These are phyloP conservation scores for Drosophila demipolita DNA, from an alignment of 2,888 invertebrate genomes.

Conservation along the genomic window DNA sequence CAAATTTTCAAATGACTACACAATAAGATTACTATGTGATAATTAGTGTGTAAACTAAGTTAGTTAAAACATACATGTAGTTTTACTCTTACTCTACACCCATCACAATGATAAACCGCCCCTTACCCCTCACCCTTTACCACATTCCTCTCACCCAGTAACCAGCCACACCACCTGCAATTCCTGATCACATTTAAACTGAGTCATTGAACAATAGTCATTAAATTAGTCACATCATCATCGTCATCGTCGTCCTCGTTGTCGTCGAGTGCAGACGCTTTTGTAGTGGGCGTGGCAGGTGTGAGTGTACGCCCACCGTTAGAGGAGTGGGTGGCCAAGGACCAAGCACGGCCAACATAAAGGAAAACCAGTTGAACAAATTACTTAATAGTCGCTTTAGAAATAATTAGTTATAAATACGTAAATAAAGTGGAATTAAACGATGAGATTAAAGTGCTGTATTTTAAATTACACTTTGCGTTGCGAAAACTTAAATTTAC, in stretches of 20 bases:
- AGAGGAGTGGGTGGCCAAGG: neutral
- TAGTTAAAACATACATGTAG: slow-evolving; percentile 27
- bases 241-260: slow-evolving; percentile 2
- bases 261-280: slow-evolving; percentile 4
- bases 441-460: slow-evolving; percentile 19
- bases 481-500: neutral
- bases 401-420: slow-evolving; percentile 27
- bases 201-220: slow-evolving; percentile 77
- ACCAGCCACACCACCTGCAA: slow-evolving; percentile 1
- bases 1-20: slow-evolving; percentile 55
- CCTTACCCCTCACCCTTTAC: neutral
- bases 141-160: slow-evolving; percentile 1
- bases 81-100: slow-evolving; percentile 6
- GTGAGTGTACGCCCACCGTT: neutral
- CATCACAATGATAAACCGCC: neutral
- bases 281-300: slow-evolving; percentile 29
- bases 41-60: slow-evolving; percentile 70
- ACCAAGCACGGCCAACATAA: slow-evolving; percentile 14
- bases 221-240: slow-evolving; percentile 64
- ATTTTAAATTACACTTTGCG: neutral
- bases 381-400: slow-evolving; percentile 39
- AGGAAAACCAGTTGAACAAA: slow-evolving; percentile 53
- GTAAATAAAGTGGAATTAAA: slow-evolving; percentile 69
- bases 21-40: slow-evolving; percentile 77
- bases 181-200: slow-evolving; percentile 25